phyloP scores from a whole-genome alignment of 2,797 vertebrate genomes.

The Peromyscus eremicus region DNA sequence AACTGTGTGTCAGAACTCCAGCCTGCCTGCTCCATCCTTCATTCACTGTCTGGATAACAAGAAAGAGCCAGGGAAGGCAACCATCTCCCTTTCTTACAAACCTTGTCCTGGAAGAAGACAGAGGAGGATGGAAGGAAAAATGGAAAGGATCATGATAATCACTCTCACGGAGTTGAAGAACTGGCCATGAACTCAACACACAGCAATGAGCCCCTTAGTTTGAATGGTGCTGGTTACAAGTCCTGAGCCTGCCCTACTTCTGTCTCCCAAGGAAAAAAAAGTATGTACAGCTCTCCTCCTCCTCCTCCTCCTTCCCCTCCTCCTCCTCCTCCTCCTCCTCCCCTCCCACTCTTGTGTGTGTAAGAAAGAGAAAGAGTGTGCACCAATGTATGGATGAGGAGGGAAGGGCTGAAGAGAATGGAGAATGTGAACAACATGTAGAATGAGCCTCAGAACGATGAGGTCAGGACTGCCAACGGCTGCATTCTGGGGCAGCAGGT shows the following conservation, averaged over 20 bases:
- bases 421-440: slow-evolving; percentile 92
- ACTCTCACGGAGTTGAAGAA: slow-evolving; percentile 80
- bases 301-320: background rate
- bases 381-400: background rate
- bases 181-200: slow-evolving; percentile 78
- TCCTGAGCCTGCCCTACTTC: slow-evolving; percentile 65
- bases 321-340: background rate
- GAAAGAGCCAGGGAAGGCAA: slow-evolving; percentile 82
- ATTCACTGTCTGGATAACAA: slow-evolving; percentile 86
- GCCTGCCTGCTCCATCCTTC: slow-evolving; percentile 87
- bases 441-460: slow-evolving; percentile 91
- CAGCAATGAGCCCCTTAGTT: slow-evolving; percentile 79
- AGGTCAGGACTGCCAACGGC: slow-evolving; percentile 87
- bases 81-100: slow-evolving; percentile 86
- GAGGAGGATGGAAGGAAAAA: slow-evolving; percentile 59
- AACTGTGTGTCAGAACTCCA: slow-evolving; percentile 84
- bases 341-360: background rate
- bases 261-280: slow-evolving; percentile 17
- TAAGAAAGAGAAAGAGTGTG: background rate
- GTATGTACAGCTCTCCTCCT: background rate
- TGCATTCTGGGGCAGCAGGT: slow-evolving; percentile 86
- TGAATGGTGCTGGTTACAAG: slow-evolving; percentile 84
- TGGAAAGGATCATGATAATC: slow-evolving; percentile 71
- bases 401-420: slow-evolving; percentile 61
- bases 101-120: slow-evolving; percentile 84